These are phyloP conservation scores for Colletes latitarsis DNA, from an alignment of 1,140 invertebrate genomes.

Conservation along the genomic window DNA sequence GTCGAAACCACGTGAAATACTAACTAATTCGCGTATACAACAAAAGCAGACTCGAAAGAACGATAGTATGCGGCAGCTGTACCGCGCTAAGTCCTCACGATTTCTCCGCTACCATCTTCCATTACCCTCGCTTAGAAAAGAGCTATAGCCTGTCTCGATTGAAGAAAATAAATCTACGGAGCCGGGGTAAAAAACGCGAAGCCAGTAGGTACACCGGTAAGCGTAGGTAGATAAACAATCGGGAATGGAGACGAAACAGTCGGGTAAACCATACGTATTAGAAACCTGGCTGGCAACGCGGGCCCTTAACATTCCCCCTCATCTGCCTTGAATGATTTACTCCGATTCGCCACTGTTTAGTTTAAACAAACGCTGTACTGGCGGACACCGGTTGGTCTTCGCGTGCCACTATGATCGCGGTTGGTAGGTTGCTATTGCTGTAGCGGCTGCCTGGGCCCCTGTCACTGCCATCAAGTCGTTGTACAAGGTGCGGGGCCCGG, in stretches of 20 bases:
- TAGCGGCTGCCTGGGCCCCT: slow-evolving; percentile 41
- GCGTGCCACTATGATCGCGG: slow-evolving; percentile 46
- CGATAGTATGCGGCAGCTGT: too few species aligned
- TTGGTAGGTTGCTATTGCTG: slow-evolving; percentile 5
- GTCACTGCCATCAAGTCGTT: slow-evolving; percentile 59
- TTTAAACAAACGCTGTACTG: slow-evolving; percentile 61
- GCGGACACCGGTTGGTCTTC: slow-evolving; percentile 46
- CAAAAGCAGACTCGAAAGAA: too few species aligned
- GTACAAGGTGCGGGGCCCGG: slow-evolving; percentile 49
- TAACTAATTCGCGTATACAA: too few species aligned
- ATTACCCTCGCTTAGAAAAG: not conserved
- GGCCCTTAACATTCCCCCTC: slow-evolving; percentile 49
- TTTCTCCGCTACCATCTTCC: too few species aligned
- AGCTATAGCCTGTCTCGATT: slow-evolving; percentile 10
- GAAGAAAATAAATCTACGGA: not conserved
- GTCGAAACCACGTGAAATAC: too few species aligned
- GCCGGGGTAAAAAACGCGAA: too few species aligned
- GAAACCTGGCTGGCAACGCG: slow-evolving; percentile 44
- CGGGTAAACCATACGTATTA: slow-evolving; percentile 62
- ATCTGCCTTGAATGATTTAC: slow-evolving; percentile 66
- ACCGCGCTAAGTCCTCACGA: too few species aligned
- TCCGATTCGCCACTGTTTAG: slow-evolving; percentile 64
- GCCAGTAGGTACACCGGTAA: too few species aligned
- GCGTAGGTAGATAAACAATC: slow-evolving; percentile 9
- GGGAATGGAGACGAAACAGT: slow-evolving; percentile 47